Evolutionary conservation across 1,140 invertebrate species (phyloP).

Genomic region (Triops longicaudatus): DNA sequence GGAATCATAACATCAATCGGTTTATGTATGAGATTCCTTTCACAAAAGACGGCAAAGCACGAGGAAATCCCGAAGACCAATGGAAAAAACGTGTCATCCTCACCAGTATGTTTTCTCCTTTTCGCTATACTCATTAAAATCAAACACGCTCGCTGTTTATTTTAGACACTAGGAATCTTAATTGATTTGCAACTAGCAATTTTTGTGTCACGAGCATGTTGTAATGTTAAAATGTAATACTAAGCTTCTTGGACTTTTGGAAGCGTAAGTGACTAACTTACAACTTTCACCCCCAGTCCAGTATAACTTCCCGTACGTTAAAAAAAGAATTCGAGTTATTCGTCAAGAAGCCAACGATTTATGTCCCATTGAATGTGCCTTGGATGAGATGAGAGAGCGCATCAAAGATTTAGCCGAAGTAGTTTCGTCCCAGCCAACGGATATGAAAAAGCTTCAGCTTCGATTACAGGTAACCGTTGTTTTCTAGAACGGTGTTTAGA

Average conservation of each 20-base stretch:
- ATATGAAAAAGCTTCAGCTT: constrained; percentile 82
- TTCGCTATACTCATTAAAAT: neutral
- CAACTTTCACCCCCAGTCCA: constrained; percentile 47
- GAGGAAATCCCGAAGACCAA: constrained; percentile 75
- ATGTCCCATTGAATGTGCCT: constrained; percentile 85
- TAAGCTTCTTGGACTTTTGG: neutral
- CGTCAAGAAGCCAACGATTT: constrained; percentile 66
- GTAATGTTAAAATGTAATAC: no score
- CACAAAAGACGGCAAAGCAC: constrained; percentile 64
- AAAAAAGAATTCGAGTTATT: constrained; percentile 70
- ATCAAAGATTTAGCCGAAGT: constrained; percentile 77
- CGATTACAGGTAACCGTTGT: constrained; percentile 64
- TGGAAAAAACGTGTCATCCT: constrained; percentile 78
- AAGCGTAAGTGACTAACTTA: constrained; percentile 29
- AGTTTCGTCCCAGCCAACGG: constrained; percentile 63
- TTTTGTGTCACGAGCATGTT: no score
- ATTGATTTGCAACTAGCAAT: no score
- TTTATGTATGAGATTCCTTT: constrained; percentile 93
- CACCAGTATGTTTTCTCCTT: constrained; percentile 49
- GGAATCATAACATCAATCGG: constrained; percentile 72
- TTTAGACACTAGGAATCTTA: no score
- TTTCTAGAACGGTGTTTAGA: constrained; percentile 31
- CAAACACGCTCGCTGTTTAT: neutral
- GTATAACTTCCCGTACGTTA: constrained; percentile 83
- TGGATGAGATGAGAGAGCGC: constrained; percentile 81